phyloP scores from a whole-genome alignment of 2,888 invertebrate species.

The Petrophora chlorosata region DNA sequence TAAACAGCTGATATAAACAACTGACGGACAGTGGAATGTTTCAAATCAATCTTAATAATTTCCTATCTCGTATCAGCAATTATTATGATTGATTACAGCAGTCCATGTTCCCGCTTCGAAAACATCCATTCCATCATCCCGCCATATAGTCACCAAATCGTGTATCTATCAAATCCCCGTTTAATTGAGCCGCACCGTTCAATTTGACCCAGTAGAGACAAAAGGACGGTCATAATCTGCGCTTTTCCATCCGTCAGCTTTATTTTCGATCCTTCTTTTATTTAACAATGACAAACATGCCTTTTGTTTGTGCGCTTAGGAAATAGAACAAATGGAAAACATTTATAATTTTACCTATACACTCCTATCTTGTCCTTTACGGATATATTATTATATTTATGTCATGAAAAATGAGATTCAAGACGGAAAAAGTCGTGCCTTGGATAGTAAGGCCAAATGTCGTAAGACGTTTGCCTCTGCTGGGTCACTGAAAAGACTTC shows the following conservation, averaged over 20 bases:
- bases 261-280: slow-evolving; percentile 18
- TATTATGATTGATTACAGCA: too few species aligned
- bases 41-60: too few species aligned
- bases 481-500: too few species aligned
- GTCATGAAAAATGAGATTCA: background rate
- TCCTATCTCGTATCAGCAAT: too few species aligned
- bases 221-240: slow-evolving; percentile 37
- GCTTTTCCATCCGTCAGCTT: slow-evolving; percentile 25
- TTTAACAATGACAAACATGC: slow-evolving; percentile 13
- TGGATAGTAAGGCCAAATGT: too few species aligned
- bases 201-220: slow-evolving; percentile 29
- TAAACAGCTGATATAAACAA: too few species aligned
- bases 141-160: slow-evolving; percentile 4
- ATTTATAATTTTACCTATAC: too few species aligned
- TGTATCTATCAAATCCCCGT: slow-evolving; percentile 33
- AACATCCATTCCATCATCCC: too few species aligned
- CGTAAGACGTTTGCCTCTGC: too few species aligned
- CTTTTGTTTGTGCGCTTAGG: slow-evolving; percentile 12
- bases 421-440: background rate
- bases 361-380: too few species aligned
- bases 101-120: too few species aligned
- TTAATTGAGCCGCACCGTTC: slow-evolving; percentile 40
- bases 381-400: background rate
- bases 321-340: background rate
- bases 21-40: too few species aligned